A percentile compares a stretch with the other conserved stretches of the same genome.
Evolutionary conservation across 2,888 invertebrate species (phyloP).

Genomic region (Dasypolia templi): DNA sequence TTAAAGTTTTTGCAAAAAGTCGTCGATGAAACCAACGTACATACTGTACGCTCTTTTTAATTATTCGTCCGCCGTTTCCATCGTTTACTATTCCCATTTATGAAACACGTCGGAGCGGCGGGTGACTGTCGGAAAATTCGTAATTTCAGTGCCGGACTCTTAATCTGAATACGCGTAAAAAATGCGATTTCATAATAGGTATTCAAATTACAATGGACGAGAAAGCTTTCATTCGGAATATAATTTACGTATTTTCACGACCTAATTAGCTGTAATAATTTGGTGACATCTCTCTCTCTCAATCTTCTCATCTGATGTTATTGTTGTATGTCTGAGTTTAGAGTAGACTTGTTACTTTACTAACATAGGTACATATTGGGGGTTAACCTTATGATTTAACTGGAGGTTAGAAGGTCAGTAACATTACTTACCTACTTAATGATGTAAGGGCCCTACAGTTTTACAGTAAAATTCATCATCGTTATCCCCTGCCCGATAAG

Average conservation of each 20-base stretch:
- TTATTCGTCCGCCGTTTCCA: constrained; percentile 48
- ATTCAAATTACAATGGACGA: constrained; percentile 40
- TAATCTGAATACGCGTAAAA: constrained; percentile 50
- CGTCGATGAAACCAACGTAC: constrained; percentile 1
- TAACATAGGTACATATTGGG: not conserved
- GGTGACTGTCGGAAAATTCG: constrained; percentile 35
- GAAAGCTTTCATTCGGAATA: constrained; percentile 31
- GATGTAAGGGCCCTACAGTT: not conserved
- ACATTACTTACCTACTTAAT: not conserved
- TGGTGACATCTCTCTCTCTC: constrained; percentile 7
- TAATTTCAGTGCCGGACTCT: constrained; percentile 43
- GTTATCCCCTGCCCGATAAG: not conserved
- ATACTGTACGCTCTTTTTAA: constrained; percentile 54
- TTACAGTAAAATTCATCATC: not conserved
- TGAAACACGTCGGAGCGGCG: constrained; percentile 44
- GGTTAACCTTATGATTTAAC: not conserved
- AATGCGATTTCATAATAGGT: constrained; percentile 50
- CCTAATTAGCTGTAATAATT: constrained; percentile 33
- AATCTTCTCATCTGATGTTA: constrained; percentile 16
- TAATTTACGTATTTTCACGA: constrained; percentile 39
- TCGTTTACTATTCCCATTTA: constrained; percentile 54
- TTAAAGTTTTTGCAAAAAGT: constrained; percentile 20
- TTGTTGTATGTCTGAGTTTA: not conserved
- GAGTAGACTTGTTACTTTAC: constrained; percentile 1
- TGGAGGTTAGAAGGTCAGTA: not conserved